Base-by-base conservation (phyloP, 2,113 vertebrate genomes). In the Vireo altiloquus region DNA sequence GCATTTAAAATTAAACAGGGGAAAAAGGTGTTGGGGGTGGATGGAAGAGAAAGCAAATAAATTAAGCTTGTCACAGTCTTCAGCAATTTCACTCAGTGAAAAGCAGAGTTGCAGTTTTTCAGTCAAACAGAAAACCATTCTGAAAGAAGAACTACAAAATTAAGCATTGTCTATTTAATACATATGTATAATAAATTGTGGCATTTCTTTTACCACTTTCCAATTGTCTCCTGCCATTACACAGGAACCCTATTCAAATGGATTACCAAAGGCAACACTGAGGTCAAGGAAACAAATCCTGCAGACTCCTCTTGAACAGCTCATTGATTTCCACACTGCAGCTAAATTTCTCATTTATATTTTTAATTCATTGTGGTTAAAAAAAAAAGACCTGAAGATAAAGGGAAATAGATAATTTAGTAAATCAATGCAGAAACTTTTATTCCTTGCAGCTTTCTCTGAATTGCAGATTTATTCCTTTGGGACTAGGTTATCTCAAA, bases 281-380 rank as follows among this genome's bases (percentile, higher is more conserved):
- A 96, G 82, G 89, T 94, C 63, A 91, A 91, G 54, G 88, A 94
- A 90, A 92, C 44, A 93, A 90, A 89, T 87, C 84, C 89, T 78
- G 25, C 56, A 75, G 21, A 68, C 25, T 89, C 23, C n/a, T 90
- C 50, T 87, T 70, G 21, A 92, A 70, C 24, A 76, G 53, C 17
- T 33, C 79, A 91, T 87, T 90, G 80, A 94, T 93, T 93, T 90
- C 49, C 9, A 81, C 69, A 71, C 72, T 69, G 56, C 50, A 70
- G 57, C 14, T 76, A 92, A 92, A 83, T 61, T 84, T 91, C 63
- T 92, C 68, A 74, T 92, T 94, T 95, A 65, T 91, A 72, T 63
- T 95, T 94, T 94, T 83, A 94, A 92, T 88, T 96, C 59, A 75
- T 50, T 86, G 56, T 33, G n/a, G 20, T 47, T 15, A 19, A 37